phyloP scores from a whole-genome alignment of 2,797 vertebrate genomes.

The Gymnopithys bicolor region DNA sequence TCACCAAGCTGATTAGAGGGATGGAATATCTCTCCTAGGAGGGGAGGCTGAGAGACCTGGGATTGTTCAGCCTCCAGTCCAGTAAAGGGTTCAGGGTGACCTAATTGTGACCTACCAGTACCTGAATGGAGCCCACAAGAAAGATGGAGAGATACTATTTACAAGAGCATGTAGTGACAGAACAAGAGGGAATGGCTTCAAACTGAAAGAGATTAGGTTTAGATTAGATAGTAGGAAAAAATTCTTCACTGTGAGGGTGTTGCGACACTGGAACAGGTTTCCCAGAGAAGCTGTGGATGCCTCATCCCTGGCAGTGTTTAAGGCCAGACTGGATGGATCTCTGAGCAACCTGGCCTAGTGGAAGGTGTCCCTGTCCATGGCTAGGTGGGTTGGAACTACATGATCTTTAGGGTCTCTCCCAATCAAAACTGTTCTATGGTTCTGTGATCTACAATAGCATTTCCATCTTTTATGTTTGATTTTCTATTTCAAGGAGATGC shows the following conservation, averaged over 20 bases:
- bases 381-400: not conserved
- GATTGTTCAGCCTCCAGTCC: not conserved
- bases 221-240: not conserved
- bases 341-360: not conserved
- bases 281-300: not conserved
- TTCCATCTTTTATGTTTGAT: not conserved
- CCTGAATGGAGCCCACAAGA: not conserved
- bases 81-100: not conserved
- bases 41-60: not conserved
- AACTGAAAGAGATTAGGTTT: not conserved
- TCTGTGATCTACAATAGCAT: not conserved
- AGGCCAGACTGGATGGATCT: not conserved
- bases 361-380: not conserved
- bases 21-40: not conserved
- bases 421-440: not conserved
- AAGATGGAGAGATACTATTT: not conserved
- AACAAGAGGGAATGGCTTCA: not conserved
- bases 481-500: not conserved
- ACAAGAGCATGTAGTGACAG: not conserved
- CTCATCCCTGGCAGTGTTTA: not conserved
- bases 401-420: not conserved
- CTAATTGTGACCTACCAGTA: not conserved
- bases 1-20: not conserved
- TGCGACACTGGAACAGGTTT: not conserved
- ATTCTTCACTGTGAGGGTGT: not conserved